Evolutionary conservation across 2,888 invertebrate genomes (phyloP).

Genomic region (Schizaphis graminum): DNA sequence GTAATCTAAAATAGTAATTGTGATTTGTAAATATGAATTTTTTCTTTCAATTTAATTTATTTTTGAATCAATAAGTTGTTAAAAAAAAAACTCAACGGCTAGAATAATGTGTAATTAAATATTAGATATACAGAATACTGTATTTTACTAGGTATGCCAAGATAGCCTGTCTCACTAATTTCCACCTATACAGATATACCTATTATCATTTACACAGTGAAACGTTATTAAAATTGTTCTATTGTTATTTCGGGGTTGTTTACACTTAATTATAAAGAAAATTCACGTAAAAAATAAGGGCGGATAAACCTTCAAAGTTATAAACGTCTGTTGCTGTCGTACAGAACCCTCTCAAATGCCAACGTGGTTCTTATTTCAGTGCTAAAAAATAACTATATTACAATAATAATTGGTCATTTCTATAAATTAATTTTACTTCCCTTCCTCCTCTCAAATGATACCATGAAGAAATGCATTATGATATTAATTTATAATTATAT

Average conservation of each 20-base stretch:
- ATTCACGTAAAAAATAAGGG: neutral
- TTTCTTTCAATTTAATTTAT: too few relatives aligned
- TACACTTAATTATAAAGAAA: neutral
- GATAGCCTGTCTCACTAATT: neutral
- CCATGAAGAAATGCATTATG: neutral
- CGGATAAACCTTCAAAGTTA: neutral
- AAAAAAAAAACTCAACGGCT: neutral
- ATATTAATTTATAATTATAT: slow-evolving; percentile 31
- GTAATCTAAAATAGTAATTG: too few relatives aligned
- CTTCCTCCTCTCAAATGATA: neutral
- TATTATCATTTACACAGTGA: neutral
- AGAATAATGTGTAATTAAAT: neutral
- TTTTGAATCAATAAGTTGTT: too few relatives aligned
- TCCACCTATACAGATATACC: neutral
- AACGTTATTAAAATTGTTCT: neutral
- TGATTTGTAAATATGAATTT: too few relatives aligned
- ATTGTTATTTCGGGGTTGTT: neutral
- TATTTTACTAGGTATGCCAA: neutral
- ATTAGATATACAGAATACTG: neutral
- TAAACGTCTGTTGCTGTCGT: neutral
- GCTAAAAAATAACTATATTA: neutral
- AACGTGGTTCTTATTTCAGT: neutral
- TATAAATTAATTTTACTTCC: neutral
- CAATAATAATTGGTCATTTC: neutral
- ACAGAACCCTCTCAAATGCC: neutral